Base-by-base conservation (phyloP, 2,888 invertebrate genomes). In the Augochlorella aurata region DNA sequence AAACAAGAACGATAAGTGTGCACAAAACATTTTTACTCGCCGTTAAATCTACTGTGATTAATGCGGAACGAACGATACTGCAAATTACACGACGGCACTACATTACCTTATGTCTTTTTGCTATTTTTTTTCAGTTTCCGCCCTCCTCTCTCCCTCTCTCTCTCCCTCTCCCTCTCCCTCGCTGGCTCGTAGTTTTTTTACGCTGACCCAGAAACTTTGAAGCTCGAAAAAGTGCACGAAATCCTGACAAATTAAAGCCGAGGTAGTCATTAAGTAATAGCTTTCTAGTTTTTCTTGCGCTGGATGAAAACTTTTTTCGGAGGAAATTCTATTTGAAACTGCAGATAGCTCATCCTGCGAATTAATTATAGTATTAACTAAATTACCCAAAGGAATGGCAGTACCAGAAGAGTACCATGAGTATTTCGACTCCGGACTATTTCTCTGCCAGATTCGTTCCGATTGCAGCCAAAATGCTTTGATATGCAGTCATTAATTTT, bases 11-110 rank as follows among this genome's bases (percentile, higher is more conserved):
- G 77, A 77, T 70, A 82, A 73, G 82, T 82, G 63, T n/a, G 47
- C 65, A 45, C 58, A 67, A 68, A 71, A 84, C 63, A 58, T 73
- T 82, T 82, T 82, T 76, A 68, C 52, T 16, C 45, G 52, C 18
- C 76, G 80, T 54, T 77, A 77, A 81, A 84, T 84, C 74, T 77
- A 77, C 38, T 65, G 84, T 77, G 77, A 76, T 84, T 84, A 81
- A 83, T 74, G 71, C 66, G 58, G 29, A 24, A 47, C 66, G 29
- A 63, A 74, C 70, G 47, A 79, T 78, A 77, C 76, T 75, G 67
- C 66, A 67, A 81, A 81, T 81, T 81, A 71, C 75, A 81, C 52
- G 21, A 21, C 2, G 18, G 38, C 24, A 52, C 82, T 67, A 71
- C 81, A 81, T 71, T 75, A 75, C 75, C 82, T 71, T 75, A 74